These are phyloP conservation scores for Plusia festucae DNA, from an alignment of 2,888 invertebrate species.

Conservation along the genomic window DNA sequence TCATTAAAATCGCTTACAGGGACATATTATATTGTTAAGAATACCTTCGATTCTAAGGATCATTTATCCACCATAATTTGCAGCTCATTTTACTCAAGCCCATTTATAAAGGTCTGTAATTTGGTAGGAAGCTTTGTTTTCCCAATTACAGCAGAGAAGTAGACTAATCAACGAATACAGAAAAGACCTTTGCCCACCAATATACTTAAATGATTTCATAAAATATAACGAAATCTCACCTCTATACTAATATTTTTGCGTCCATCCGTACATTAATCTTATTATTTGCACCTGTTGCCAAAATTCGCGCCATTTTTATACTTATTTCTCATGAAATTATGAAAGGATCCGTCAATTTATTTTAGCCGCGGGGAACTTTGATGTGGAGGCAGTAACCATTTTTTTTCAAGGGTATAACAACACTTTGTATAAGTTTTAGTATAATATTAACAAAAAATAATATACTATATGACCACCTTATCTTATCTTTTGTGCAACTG, in stretches of 20 bases:
- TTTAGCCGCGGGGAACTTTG: not conserved
- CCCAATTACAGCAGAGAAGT: not conserved
- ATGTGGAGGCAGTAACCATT: too few species aligned
- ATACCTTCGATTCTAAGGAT: too few species aligned
- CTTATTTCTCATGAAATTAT: constrained; percentile 14
- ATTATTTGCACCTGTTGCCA: constrained; percentile 69
- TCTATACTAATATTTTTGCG: constrained; percentile 23
- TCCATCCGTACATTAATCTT: constrained; percentile 62
- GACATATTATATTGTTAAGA: too few species aligned
- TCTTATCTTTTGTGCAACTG: too few species aligned
- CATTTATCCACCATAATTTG: too few species aligned
- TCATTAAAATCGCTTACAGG: too few species aligned
- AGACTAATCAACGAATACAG: not conserved
- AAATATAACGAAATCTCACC: not conserved
- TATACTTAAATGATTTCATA: not conserved
- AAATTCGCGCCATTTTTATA: constrained; percentile 45
- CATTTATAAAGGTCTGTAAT: too few species aligned
- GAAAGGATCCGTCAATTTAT: not conserved
- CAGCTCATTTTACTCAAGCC: too few species aligned
- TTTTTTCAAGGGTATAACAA: too few species aligned
- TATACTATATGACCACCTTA: too few species aligned
- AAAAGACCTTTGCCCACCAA: not conserved
- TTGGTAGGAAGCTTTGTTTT: not conserved
- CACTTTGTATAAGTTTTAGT: too few species aligned
- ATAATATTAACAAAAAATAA: too few species aligned